phyloP scores from a whole-genome alignment of 2,113 vertebrate genomes.

The Xiphias gladius region DNA sequence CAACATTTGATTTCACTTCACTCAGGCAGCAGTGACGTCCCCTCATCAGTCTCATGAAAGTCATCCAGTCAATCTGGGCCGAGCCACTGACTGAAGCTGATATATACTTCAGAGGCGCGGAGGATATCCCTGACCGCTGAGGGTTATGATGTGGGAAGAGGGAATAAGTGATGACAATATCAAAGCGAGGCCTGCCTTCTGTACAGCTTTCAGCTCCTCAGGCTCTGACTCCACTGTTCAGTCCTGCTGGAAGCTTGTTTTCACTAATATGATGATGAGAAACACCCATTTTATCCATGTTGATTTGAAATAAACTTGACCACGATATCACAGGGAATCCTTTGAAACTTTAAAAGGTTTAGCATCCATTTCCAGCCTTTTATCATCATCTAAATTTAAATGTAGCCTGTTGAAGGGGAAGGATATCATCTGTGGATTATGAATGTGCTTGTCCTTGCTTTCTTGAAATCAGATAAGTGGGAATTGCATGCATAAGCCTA shows the following conservation, averaged over 20 bases:
- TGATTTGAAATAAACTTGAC: constrained; percentile 25
- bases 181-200: constrained; percentile 56
- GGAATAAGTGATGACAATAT: constrained; percentile 68
- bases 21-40: background rate
- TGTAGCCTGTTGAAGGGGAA: constrained; percentile 3
- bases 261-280: background rate
- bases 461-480: background rate
- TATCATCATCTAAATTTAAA: constrained; percentile 21
- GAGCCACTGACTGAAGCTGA: constrained; percentile 43
- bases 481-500: background rate
- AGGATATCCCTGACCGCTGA: constrained; percentile 47
- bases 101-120: constrained; percentile 52
- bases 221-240: constrained; percentile 5
- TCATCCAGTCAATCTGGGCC: constrained; percentile 33
- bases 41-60: constrained; percentile 52
- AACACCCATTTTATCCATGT: background rate
- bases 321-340: constrained; percentile 26
- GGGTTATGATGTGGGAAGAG: constrained; percentile 56
- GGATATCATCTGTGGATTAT: background rate
- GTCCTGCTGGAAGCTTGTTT: constrained; percentile 8
- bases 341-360: background rate
- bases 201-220: constrained; percentile 16
- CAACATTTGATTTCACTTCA: constrained; percentile 36
- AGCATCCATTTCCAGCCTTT: constrained; percentile 3
- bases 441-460: background rate